Conservation (phyloP, 2,888 invertebrate species). For the Drosophila eohydei region DNA sequence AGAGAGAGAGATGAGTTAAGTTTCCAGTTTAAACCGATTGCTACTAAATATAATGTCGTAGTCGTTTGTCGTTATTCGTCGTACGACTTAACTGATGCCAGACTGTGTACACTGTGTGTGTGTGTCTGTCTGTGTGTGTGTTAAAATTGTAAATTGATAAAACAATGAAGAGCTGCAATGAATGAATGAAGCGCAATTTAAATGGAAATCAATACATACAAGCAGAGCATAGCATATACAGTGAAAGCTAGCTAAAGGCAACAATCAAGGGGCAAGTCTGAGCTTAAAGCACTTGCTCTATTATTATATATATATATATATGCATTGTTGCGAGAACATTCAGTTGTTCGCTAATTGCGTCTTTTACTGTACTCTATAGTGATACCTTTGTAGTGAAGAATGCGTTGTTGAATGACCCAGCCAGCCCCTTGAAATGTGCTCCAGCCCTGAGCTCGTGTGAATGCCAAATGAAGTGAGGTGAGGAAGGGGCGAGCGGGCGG, state of each 20-base stretch:
- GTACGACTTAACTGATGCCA: conserved; percentile 30
- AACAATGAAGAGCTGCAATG: conserved; percentile 64
- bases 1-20: conserved; percentile 45
- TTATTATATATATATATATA: not conserved
- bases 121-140: conserved; percentile 58
- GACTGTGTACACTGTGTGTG: conserved; percentile 13
- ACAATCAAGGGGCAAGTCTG: not conserved
- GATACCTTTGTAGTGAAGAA: conserved; percentile 23
- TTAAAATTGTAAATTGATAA: conserved; percentile 78
- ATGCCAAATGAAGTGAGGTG: conserved; percentile 35
- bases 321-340: not conserved
- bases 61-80: conserved; percentile 25
- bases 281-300: not conserved
- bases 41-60: conserved; percentile 63
- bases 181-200: conserved; percentile 75
- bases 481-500: not conserved
- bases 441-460: conserved; percentile 51
- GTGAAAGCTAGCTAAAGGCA: not conserved
- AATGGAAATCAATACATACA: conserved; percentile 72
- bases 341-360: not conserved
- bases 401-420: conserved; percentile 41
- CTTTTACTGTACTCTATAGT: not conserved
- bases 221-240: conserved; percentile 15
- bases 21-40: conserved; percentile 73
- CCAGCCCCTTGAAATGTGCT: conserved; percentile 27